These are phyloP conservation scores for Malurus cyaneus DNA, from an alignment of 2,113 vertebrate species.

Conservation along the genomic window DNA sequence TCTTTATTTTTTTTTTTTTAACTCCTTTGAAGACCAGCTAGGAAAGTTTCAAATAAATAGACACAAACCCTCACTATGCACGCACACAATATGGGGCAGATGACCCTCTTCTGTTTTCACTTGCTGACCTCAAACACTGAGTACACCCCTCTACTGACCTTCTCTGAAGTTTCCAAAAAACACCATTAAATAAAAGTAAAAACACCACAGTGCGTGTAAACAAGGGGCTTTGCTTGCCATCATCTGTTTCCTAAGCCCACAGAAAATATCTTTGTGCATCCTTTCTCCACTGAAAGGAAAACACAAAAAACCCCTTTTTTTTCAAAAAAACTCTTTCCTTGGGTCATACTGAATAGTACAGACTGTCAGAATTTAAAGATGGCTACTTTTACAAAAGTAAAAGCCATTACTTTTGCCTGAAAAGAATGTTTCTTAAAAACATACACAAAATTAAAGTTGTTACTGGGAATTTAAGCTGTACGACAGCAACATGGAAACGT, in stretches of 20 bases:
- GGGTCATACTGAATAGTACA: background rate
- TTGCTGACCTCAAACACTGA: background rate
- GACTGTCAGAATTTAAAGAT: background rate
- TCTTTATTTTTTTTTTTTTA: background rate
- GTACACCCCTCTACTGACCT: background rate
- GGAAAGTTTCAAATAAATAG: background rate
- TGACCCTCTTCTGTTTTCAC: background rate
- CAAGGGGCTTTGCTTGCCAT: background rate
- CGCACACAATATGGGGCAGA: background rate
- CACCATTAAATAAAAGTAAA: background rate
- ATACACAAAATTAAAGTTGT: background rate
- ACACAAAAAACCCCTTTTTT: background rate
- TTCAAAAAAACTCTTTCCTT: background rate
- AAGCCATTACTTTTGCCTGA: background rate
- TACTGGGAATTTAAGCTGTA: background rate
- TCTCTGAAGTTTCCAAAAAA: background rate
- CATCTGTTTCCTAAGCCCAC: slow-evolving; percentile 9
- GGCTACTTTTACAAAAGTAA: background rate
- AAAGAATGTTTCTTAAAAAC: background rate
- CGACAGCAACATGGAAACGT: background rate
- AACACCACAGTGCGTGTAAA: background rate
- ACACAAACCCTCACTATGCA: background rate
- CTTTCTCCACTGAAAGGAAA: background rate
- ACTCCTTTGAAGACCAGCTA: background rate
- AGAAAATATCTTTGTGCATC: background rate